phyloP scores from a whole-genome alignment of 2,113 vertebrate species.

The Climacteris rufus region DNA sequence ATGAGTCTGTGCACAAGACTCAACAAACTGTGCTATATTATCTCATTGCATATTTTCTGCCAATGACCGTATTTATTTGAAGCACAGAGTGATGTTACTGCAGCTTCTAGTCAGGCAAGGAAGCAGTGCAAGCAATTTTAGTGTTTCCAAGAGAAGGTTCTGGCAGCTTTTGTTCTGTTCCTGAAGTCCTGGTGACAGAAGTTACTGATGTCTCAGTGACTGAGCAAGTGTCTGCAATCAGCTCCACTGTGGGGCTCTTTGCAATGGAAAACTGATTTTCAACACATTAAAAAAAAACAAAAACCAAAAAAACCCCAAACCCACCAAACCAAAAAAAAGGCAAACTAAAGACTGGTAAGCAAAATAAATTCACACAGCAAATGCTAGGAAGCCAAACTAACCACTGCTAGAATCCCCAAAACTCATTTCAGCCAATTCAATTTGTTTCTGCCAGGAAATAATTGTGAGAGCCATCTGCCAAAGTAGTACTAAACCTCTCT shows the following conservation, averaged over 20 bases:
- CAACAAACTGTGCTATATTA: neutral
- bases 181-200: neutral
- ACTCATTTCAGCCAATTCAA: neutral
- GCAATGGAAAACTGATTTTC: neutral
- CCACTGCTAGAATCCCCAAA: neutral
- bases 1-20: neutral
- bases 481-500: neutral
- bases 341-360: neutral
- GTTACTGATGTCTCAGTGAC: rapidly evolving
- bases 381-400: neutral
- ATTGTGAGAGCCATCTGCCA: neutral
- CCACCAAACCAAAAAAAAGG: neutral
- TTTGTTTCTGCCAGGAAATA: neutral
- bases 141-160: neutral
- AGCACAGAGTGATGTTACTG: neutral
- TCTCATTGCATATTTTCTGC: neutral
- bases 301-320: neutral
- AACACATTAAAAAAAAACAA: no score
- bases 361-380: neutral
- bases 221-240: neutral
- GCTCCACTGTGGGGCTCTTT: neutral
- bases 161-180: neutral
- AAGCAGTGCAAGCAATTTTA: neutral
- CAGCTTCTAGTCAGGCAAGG: neutral
- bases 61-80: neutral